Evolutionary conservation across 2,113 vertebrate species (phyloP), one percentile per base, ranked within the genome.

Genomic region (Taurulus bubalis): DNA sequence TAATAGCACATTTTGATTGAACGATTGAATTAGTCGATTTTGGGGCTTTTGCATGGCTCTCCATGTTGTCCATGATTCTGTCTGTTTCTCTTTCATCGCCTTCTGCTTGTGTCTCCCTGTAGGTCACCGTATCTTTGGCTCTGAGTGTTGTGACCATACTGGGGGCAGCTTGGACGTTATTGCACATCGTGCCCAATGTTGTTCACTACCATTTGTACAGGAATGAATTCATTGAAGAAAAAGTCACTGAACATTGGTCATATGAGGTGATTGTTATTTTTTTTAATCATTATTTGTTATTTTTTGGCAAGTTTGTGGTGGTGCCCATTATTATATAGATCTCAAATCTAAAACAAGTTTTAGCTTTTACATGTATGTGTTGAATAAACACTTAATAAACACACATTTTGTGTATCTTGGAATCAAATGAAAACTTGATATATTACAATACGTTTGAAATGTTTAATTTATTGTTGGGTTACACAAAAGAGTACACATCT

Each of bases 111-210:
- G 10, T 67, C 26, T 65, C 1, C 45, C 6, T 90, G 34, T 47
- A 95, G 94, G 92, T 95, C 22, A 94, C 94, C 42, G 60, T 86
- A 15, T 93, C 90, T 0, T 34, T 95, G 68, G 93, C 91, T 22
- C n/a, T 95, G 22, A 94, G 85, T 59, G 89, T 95, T 60, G 58
- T 94, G 20, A 67, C 89, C 6, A 28, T 89, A 68, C 60, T 94
- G 9, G 69, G 3, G 0, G 3, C 26, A 15, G 28, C 32, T 36
- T 77, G 84, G 90, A 30, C 68, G n/a, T 0, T 66, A 0, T 10
- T 90, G 2, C 0, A 11, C 0, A 22, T 72, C 16, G 0, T 75
- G 14, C 67, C 55, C 1, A 0, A 2, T 0, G 0, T 93, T 2
- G 0, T 0, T 16, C 0, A 4, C 2, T 0, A 0, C 5, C 0